A percentile compares a stretch with the other conserved stretches of the same genome.
Evolutionary conservation across 2,113 vertebrate genomes (phyloP).

Genomic region (Lethenteron reissneri): DNA sequence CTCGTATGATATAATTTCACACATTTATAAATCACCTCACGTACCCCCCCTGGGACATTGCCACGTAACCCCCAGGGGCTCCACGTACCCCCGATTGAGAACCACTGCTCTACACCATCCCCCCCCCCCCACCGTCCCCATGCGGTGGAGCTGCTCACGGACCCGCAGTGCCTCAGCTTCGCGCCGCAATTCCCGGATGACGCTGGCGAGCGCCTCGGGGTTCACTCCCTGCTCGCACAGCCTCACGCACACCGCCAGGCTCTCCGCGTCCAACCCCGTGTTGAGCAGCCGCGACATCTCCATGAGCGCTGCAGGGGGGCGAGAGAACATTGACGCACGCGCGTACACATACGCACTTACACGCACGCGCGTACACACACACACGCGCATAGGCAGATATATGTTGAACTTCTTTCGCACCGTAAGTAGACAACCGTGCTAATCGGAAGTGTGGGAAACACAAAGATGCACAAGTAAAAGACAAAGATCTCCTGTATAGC

Average conservation of each 20-base stretch:
- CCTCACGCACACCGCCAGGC: constrained; percentile 74
- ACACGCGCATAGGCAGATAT: neutral
- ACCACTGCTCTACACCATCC: neutral
- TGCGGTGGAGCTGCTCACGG: constrained; percentile 13
- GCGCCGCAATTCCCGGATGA: constrained; percentile 84
- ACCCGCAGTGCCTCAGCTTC: constrained; percentile 77
- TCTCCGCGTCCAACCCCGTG: constrained; percentile 92
- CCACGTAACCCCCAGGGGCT: neutral
- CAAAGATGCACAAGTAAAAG: too few species aligned
- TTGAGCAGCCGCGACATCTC: constrained; percentile 90
- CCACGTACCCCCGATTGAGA: neutral
- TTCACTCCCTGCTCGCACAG: constrained; percentile 97
- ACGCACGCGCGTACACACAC: neutral
- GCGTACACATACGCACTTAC: neutral
- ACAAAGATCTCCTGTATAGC: too few species aligned
- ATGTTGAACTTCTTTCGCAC: neutral
- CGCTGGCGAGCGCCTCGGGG: constrained; percentile 72
- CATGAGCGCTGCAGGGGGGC: constrained; percentile 41
- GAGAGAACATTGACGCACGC: too few species aligned
- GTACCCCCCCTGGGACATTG: neutral
- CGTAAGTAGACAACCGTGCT: too few species aligned
- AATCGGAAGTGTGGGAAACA: too few species aligned
- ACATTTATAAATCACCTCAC: neutral
- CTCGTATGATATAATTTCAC: too few species aligned
- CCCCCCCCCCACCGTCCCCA: constrained; percentile 1